Base-by-base conservation (phyloP, 2,113 vertebrate genomes). In the Psophia crepitans region DNA sequence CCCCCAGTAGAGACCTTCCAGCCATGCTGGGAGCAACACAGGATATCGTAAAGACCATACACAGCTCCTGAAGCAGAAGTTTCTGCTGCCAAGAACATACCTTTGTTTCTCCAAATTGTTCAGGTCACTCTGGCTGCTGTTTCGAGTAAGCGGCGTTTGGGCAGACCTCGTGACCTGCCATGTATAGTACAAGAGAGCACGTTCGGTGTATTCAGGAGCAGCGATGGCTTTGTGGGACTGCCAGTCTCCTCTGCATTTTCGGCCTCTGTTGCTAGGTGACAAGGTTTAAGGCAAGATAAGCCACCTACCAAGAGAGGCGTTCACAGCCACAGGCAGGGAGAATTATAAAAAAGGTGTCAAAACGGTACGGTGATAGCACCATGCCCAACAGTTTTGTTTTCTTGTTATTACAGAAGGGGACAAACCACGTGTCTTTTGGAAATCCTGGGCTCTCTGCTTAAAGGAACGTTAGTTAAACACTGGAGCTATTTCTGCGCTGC, bases 401-500 rank as follows among this genome's bases (percentile, higher is more conserved):
- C 48, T 51, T 65, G 28, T 83, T 75, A 12, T 86, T 86, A n/a
- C 89, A 98, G 98, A 87, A 37, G 97, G 94, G 43, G 95, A 98
- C 37, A 97, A 71, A 53, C 90, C 43, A 48, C 82, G 11, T 89
- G 39, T 77, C 39, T 98, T 74, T 81, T 98, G 68, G 96, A 96
- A 7, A 86, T 98, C 90, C 44, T 98, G 48, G 98, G 98, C 56
- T 70, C 94, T 33, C 94, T 98, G 51, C 78, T 98, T 9, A 98
- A 97, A 70, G 97, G 96, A n/a, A 69, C 61, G 5, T 94, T 97
- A 80, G 98, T 98, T 57, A 98, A 99, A 93, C 98, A 98, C 96
- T 98, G 98, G 98, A 98, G 98, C 85, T 97, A 98, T 56, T 97
- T 98, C 95, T 99, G 98, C 75, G 97, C 97, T 74, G 97, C 97